These are phyloP conservation scores for Pteropus alecto DNA, from an alignment of 2,113 vertebrate species.

Conservation along the genomic window DNA sequence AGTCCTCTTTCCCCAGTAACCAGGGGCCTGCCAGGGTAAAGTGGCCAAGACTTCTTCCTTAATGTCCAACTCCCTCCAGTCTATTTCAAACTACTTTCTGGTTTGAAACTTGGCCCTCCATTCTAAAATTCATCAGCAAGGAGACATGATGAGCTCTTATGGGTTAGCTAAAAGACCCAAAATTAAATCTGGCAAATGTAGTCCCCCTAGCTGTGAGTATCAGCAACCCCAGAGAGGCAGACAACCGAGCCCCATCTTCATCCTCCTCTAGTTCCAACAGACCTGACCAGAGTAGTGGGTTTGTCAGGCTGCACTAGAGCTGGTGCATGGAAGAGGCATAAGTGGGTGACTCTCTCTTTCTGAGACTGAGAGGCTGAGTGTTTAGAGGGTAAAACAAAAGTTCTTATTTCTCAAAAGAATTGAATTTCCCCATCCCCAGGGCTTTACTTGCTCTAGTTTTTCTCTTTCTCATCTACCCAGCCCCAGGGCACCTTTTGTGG, in stretches of 20 bases:
- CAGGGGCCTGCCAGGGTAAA: not conserved
- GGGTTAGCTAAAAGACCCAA: not conserved
- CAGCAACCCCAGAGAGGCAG: not conserved
- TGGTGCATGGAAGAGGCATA: not conserved
- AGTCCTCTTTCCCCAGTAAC: not conserved
- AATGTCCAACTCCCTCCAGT: not conserved
- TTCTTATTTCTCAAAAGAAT: not conserved
- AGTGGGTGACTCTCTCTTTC: not conserved
- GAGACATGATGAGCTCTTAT: not conserved
- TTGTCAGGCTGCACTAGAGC: not conserved
- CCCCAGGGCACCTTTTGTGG: not conserved
- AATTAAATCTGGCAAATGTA: not conserved
- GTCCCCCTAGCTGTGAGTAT: not conserved
- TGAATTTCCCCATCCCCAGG: not conserved
- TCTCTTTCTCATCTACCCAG: not conserved
- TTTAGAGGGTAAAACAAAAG: not conserved
- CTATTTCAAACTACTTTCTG: not conserved
- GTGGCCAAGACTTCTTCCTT: not conserved
- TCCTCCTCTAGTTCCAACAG: not conserved
- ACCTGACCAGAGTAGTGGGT: not conserved
- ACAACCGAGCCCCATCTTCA: fast-evolving
- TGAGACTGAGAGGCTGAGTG: not conserved
- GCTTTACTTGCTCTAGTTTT: not conserved
- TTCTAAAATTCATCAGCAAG: not conserved
- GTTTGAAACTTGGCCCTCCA: not conserved